Conservation (phyloP, 2,797 vertebrate genomes). For the Microctenopoma lineatum region DNA sequence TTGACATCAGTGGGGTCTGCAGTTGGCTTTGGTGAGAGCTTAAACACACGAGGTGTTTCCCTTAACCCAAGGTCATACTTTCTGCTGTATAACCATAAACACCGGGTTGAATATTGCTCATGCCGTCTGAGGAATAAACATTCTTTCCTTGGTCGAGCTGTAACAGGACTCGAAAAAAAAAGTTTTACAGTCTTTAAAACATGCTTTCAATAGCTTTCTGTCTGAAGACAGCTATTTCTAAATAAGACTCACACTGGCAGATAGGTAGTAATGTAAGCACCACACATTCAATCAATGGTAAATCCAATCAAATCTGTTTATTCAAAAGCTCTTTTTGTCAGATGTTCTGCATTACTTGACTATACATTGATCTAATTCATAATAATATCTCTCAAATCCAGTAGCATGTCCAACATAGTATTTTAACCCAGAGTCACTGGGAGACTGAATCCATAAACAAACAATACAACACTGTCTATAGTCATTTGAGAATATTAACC, state of each 20-base stretch:
- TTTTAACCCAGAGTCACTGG: neutral
- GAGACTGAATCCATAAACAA: neutral
- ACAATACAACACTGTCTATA: neutral
- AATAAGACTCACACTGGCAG: neutral
- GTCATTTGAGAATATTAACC: neutral
- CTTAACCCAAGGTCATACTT: conserved; percentile 30
- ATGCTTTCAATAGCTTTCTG: too few relatives aligned
- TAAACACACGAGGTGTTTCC: conserved; percentile 56
- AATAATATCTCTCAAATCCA: neutral
- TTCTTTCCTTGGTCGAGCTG: conserved; percentile 51
- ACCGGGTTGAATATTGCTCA: conserved; percentile 4
- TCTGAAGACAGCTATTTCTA: neutral
- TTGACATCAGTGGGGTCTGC: conserved; percentile 49
- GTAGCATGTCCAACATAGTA: neutral
- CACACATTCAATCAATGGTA: neutral
- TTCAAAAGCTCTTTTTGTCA: neutral
- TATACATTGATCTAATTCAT: neutral
- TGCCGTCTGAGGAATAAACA: conserved; percentile 27
- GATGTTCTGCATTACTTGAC: neutral
- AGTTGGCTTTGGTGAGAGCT: conserved; percentile 60
- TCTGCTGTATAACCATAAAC: conserved; percentile 37
- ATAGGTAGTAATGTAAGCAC: neutral
- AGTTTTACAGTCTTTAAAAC: conserved; percentile 26
- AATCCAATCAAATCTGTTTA: too few relatives aligned
- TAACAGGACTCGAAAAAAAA: conserved; percentile 47